Evolutionary conservation across 2,888 invertebrate genomes (phyloP).

Genomic region (Hololepta plana): DNA sequence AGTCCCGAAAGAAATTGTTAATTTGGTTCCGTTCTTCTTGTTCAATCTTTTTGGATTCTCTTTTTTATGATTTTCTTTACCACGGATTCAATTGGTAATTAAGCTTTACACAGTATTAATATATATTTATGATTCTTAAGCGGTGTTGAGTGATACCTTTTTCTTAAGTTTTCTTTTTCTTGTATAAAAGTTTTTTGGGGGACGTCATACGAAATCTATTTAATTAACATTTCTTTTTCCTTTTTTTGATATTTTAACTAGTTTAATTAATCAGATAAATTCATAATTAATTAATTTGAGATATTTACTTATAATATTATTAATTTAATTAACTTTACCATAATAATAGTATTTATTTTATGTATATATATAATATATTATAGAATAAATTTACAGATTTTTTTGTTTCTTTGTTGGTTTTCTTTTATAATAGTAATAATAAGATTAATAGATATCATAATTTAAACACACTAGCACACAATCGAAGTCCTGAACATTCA

Average conservation of each 20-base stretch:
- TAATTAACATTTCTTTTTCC: constrained; percentile 1
- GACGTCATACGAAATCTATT: constrained; percentile 19
- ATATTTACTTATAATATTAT: constrained; percentile 16
- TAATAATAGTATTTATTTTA: constrained; percentile 25
- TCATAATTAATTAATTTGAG: constrained; percentile 13
- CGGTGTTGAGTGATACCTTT: too few relatives aligned
- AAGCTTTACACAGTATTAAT: too few relatives aligned
- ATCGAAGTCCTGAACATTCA: constrained; percentile 23
- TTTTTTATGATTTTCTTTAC: too few relatives aligned
- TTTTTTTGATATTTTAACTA: background rate
- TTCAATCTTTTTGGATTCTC: too few relatives aligned
- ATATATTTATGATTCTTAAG: too few relatives aligned
- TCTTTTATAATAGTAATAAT: too few relatives aligned
- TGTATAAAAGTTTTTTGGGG: constrained; percentile 28
- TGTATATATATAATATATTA: constrained; percentile 26
- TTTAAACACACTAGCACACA: constrained; percentile 25
- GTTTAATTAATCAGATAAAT: background rate
- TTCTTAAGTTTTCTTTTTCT: constrained; percentile 8
- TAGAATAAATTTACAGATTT: constrained; percentile 30
- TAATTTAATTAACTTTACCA: constrained; percentile 25
- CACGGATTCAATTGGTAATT: too few relatives aligned
- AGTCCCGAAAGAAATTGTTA: too few relatives aligned
- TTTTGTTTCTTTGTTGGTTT: too few relatives aligned
- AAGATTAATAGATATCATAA: constrained; percentile 27
- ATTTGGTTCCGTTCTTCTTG: too few relatives aligned